These are phyloP conservation scores for Maconellicoccus hirsutus DNA, from an alignment of 1,140 invertebrate species.

Conservation along the genomic window DNA sequence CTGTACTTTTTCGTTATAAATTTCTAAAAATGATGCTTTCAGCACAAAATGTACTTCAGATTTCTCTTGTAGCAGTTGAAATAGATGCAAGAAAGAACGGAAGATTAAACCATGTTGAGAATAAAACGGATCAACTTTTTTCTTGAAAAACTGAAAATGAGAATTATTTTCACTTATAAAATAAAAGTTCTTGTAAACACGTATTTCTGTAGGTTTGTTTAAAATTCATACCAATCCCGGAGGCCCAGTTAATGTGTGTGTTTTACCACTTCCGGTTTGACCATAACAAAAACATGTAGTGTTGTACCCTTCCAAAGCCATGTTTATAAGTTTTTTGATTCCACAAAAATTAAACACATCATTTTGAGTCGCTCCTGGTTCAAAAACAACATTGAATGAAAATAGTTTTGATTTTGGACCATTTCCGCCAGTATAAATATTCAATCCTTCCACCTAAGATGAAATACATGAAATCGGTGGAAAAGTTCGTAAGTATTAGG, in stretches of 20 bases:
- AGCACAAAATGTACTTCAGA: slow-evolving; percentile 70
- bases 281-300: slow-evolving; percentile 93
- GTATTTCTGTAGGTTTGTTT: neutral
- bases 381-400: slow-evolving; percentile 80
- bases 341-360: slow-evolving; percentile 49
- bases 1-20: slow-evolving; percentile 85
- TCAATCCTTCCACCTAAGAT: slow-evolving; percentile 30
- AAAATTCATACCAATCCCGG: slow-evolving; percentile 56
- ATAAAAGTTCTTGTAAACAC: neutral
- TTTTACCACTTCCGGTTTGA: slow-evolving; percentile 94
- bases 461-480: neutral
- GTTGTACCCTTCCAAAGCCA: slow-evolving; percentile 85
- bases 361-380: slow-evolving; percentile 69
- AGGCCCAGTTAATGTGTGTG: slow-evolving; percentile 86
- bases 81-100: slow-evolving; percentile 80
- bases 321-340: slow-evolving; percentile 73
- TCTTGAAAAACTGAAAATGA: slow-evolving; percentile 50
- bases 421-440: slow-evolving; percentile 28
- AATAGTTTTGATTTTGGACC: slow-evolving; percentile 62
- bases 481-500: neutral
- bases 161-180: slow-evolving; percentile 31
- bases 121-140: slow-evolving; percentile 43
- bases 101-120: slow-evolving; percentile 74
- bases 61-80: slow-evolving; percentile 62
- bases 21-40: slow-evolving; percentile 87